Conservation (phyloP, 2,888 invertebrate species). For the Cephus pygmeus region DNA sequence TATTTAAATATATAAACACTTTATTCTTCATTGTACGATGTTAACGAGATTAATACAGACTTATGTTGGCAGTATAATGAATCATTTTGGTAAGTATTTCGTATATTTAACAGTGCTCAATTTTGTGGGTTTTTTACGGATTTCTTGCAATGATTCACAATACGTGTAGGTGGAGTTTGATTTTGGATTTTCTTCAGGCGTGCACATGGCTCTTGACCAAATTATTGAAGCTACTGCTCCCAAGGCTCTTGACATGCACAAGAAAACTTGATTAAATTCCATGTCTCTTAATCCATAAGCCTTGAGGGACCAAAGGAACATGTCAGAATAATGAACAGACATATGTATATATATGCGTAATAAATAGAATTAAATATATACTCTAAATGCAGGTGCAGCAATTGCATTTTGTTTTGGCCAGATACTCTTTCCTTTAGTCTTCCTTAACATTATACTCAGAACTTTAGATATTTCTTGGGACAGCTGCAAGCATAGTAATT, state of each 20-base stretch:
- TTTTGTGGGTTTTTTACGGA: constrained; percentile 1
- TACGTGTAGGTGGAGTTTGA: constrained; percentile 47
- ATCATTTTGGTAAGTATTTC: background rate
- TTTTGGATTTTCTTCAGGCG: constrained; percentile 50
- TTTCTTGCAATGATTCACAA: constrained; percentile 15
- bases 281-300: constrained; percentile 53
- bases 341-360: background rate
- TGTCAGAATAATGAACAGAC: background rate
- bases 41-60: background rate
- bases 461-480: constrained; percentile 45
- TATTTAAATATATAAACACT: background rate
- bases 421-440: constrained; percentile 32
- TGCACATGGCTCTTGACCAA: constrained; percentile 50
- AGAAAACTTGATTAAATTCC: constrained; percentile 53
- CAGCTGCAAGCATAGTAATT: constrained; percentile 30
- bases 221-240: constrained; percentile 56
- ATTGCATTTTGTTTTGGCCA: constrained; percentile 49
- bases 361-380: constrained; percentile 22
- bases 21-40: background rate
- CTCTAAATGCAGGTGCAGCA: constrained; percentile 51
- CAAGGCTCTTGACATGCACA: constrained; percentile 53
- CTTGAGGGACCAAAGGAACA: constrained; percentile 28
- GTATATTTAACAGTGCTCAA: background rate
- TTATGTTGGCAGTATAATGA: background rate
- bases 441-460: constrained; percentile 32